Evolutionary conservation across 2,797 vertebrate species (phyloP).

Genomic region (Heterohyrax brucei): DNA sequence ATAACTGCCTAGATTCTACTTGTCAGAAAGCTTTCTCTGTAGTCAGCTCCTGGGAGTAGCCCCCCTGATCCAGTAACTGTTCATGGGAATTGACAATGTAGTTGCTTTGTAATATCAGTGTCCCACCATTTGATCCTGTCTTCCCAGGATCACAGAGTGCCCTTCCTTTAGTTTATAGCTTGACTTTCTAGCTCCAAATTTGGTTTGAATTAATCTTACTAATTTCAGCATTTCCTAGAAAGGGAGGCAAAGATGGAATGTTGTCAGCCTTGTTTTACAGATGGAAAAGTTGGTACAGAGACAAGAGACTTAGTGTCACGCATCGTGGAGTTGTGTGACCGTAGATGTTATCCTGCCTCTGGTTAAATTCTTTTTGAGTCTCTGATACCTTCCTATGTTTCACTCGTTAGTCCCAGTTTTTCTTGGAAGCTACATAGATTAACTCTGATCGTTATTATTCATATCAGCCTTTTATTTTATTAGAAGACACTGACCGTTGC

Average conservation of each 20-base stretch:
- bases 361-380: neutral
- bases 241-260: neutral
- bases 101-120: too few species aligned
- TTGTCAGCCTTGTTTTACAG: neutral
- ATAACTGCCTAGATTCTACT: neutral
- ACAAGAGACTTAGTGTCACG: neutral
- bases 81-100: neutral
- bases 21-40: neutral
- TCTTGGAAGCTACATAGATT: neutral
- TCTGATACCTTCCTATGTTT: neutral
- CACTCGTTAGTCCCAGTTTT: neutral
- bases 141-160: neutral
- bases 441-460: neutral
- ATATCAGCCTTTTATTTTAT: neutral
- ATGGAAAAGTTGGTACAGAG: neutral
- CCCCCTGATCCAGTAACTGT: neutral
- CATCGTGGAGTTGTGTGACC: neutral
- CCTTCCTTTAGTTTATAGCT: neutral
- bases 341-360: neutral
- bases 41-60: neutral
- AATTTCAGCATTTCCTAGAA: neutral
- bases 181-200: neutral
- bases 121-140: neutral
- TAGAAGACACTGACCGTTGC: neutral
- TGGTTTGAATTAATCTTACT: neutral